Evolutionary conservation across 2,888 invertebrate genomes (phyloP), one percentile per base, ranked within the genome.

Genomic region (Galerucella nymphaeae): DNA sequence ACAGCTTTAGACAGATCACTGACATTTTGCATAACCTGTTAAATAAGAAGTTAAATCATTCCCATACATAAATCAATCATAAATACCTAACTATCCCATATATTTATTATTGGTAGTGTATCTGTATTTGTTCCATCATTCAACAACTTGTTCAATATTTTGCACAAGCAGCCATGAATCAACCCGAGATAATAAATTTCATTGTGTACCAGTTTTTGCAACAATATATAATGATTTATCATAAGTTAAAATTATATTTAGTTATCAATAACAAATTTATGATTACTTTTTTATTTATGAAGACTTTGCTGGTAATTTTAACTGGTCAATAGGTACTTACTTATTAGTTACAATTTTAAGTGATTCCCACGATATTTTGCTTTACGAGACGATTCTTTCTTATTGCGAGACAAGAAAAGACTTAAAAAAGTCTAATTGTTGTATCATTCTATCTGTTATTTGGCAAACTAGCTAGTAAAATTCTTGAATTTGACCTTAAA

Each of bases 31-130:
- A n/a, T 50, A 50, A 50, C 50, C 8, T 50, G 50, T 50, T 50
- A n/a, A n/a, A n/a, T 50, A n/a, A 50, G 50, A 50, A 48, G 48
- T 48, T 48, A n/a, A 48, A n/a, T 48, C 14, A 50, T 50, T 50
- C n/a, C 6, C n/a, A n/a, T 50, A 14, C n/a, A 45, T 45, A 14
- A 45, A 45, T 45, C 11, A 45, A 45, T 45, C 3, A 45, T 45
- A 14, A 45, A 45, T 13, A 45, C 13, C 45, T 45, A 14, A 9
- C 14, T 45, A 14, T 13, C 42, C 13, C 10, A 45, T 13, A 45
- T 45, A 45, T 45, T 45, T 45, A 45, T 45, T 45, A 14, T 45
- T 45, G 2, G 11, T 45, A 45, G 14, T 14, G 11, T 2, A 45
- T 45, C 13, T 13, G 14, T 45, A 13, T 45, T 45, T 45, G 45